Evolutionary conservation across 2,888 invertebrate species (phyloP).

Genomic region (Cremastinae sp.): DNA sequence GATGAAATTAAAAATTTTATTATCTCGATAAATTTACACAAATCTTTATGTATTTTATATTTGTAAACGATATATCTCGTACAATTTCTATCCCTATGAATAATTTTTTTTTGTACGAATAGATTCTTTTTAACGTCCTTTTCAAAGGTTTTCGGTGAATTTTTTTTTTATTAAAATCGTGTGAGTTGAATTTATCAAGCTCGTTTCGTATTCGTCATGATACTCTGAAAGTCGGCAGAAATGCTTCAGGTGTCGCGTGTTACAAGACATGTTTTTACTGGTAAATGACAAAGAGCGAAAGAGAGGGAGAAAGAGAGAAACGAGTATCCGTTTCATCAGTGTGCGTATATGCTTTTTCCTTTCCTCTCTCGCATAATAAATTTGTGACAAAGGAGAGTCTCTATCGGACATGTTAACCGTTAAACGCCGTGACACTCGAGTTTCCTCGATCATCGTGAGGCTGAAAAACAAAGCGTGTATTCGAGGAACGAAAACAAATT

Average conservation of each 20-base stretch:
- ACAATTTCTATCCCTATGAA: too few species aligned
- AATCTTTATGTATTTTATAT: too few species aligned
- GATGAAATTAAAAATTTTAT: too few species aligned
- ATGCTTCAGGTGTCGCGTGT: constrained; percentile 39
- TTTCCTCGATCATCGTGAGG: background rate
- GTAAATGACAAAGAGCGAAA: constrained; percentile 28
- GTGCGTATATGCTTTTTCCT: constrained; percentile 2
- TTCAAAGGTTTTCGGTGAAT: too few species aligned
- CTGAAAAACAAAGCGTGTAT: background rate
- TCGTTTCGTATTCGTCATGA: constrained; percentile 38
- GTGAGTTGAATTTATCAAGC: constrained; percentile 21
- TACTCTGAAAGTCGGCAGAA: constrained; percentile 14
- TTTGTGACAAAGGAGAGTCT: constrained; percentile 39
- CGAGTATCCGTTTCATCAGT: constrained; percentile 32
- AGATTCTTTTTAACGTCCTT: too few species aligned
- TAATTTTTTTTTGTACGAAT: too few species aligned
- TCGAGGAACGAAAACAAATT: too few species aligned
- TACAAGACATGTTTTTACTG: constrained; percentile 41
- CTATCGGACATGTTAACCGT: constrained; percentile 22
- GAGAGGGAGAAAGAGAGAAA: constrained; percentile 7
- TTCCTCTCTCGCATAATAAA: constrained; percentile 52
- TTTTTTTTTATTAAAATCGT: too few species aligned
- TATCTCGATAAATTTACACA: too few species aligned
- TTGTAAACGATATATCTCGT: too few species aligned
- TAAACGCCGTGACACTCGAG: constrained; percentile 9